phyloP scores from a whole-genome alignment of 2,797 vertebrate species.

The Vireo griseus region DNA sequence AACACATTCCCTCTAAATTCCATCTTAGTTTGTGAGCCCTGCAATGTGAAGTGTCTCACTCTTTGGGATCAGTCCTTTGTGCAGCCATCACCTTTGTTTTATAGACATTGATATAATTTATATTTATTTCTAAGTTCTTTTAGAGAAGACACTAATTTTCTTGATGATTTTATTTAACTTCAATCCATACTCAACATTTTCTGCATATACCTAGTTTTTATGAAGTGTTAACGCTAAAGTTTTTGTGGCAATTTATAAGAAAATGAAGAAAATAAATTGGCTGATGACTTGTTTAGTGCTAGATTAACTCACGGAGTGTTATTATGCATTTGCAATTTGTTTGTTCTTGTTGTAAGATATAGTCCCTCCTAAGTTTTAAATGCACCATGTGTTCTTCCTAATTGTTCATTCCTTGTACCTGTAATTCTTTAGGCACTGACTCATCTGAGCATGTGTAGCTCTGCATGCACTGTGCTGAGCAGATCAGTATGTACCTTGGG shows the following conservation, averaged over 20 bases:
- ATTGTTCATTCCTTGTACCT: fast-evolving
- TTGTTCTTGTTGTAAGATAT: background rate
- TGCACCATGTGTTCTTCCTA: background rate
- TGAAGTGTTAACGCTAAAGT: background rate
- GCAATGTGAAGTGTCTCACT: background rate
- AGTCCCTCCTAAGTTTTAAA: background rate
- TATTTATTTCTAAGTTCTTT: background rate
- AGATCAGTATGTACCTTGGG: background rate
- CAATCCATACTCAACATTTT: background rate
- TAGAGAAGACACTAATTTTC: background rate
- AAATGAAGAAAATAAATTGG: background rate
- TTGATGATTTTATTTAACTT: background rate
- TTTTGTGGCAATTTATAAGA: background rate
- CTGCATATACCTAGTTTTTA: background rate
- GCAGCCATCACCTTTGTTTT: background rate
- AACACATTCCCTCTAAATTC: background rate
- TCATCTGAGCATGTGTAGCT: background rate
- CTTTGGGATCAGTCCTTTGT: background rate
- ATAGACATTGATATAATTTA: background rate
- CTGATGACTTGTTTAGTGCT: background rate
- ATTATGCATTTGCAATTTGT: background rate
- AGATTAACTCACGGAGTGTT: background rate
- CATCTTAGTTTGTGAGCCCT: background rate
- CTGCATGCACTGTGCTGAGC: background rate
- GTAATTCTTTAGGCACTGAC: background rate